Percentiles rank a stretch among this genome's conserved stretches.
Evolutionary conservation across 2,113 vertebrate genomes (phyloP).

Genomic region (Aphyosemion australe): DNA sequence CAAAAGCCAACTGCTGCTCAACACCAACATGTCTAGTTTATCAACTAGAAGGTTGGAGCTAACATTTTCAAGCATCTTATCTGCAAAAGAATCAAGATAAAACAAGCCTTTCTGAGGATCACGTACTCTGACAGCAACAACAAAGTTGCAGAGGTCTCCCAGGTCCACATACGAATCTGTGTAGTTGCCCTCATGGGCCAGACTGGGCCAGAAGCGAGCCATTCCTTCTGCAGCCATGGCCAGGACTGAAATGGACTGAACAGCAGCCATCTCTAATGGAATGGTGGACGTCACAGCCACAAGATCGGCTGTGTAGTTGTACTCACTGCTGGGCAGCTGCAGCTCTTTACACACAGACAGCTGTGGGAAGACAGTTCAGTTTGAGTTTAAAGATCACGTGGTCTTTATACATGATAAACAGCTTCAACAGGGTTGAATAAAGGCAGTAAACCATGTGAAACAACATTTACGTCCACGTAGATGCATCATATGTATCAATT

Average conservation of each 20-base stretch:
- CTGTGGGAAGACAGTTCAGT: conserved; percentile 63
- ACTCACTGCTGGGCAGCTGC: conserved; percentile 88
- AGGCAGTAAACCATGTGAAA: no score
- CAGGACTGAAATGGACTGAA: conserved; percentile 86
- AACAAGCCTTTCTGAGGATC: no score
- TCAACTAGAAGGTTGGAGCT: no score
- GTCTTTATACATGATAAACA: no score
- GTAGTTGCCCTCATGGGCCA: conserved; percentile 87
- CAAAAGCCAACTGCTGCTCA: no score
- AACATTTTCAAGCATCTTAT: no score
- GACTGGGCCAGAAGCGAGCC: conserved; percentile 88
- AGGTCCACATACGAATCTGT: conserved; percentile 82
- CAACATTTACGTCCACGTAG: no score
- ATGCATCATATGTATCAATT: no score
- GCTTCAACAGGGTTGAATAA: not conserved
- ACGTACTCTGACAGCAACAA: conserved; percentile 87
- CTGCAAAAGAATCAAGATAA: not conserved
- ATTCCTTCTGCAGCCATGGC: conserved; percentile 85
- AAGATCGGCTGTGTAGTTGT: conserved; percentile 81
- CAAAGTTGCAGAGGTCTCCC: conserved; percentile 84
- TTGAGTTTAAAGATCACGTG: not conserved
- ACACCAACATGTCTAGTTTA: no score
- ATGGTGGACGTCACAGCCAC: conserved; percentile 81
- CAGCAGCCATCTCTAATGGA: conserved; percentile 78
- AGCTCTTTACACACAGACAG: conserved; percentile 93